A percentile compares a stretch with the other conserved stretches of the same genome.
Evolutionary conservation across 2,888 invertebrate species (phyloP).

Genomic region (Gymnocheta viridis): DNA sequence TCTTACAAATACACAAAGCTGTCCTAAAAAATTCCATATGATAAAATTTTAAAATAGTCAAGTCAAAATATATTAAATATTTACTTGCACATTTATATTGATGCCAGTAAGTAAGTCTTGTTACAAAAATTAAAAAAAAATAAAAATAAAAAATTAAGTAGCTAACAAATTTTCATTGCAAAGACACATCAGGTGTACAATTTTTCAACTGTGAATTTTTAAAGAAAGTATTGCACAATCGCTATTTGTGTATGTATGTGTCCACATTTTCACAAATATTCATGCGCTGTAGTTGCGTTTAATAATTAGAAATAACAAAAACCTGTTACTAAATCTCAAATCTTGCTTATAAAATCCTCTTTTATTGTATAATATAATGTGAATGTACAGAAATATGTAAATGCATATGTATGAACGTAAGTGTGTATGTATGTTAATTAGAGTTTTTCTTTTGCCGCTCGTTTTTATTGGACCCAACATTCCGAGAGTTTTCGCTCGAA

Average conservation of each 20-base stretch:
- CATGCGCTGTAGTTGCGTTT: neutral
- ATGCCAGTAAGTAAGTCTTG: neutral
- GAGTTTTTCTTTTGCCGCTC: too few species aligned
- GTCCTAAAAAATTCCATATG: neutral
- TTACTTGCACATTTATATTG: neutral
- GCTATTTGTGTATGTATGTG: neutral
- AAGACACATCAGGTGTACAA: neutral
- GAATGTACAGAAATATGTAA: neutral
- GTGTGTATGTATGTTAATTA: neutral
- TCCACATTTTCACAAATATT: too few species aligned
- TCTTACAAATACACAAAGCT: neutral
- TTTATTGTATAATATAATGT: neutral
- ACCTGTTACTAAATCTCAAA: slow-evolving; percentile 23
- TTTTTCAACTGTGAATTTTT: neutral
- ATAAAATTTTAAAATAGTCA: neutral
- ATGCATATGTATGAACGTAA: neutral
- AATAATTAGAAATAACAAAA: neutral
- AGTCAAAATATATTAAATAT: neutral
- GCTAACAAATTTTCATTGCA: neutral
- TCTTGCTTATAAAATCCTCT: neutral
- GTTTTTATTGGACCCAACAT: too few species aligned
- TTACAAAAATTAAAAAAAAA: neutral
- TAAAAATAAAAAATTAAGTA: neutral
- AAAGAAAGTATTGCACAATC: neutral
- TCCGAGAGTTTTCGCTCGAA: too few species aligned